Conservation (phyloP, 1,140 invertebrate genomes). For the Oedothorax gibbosus region DNA sequence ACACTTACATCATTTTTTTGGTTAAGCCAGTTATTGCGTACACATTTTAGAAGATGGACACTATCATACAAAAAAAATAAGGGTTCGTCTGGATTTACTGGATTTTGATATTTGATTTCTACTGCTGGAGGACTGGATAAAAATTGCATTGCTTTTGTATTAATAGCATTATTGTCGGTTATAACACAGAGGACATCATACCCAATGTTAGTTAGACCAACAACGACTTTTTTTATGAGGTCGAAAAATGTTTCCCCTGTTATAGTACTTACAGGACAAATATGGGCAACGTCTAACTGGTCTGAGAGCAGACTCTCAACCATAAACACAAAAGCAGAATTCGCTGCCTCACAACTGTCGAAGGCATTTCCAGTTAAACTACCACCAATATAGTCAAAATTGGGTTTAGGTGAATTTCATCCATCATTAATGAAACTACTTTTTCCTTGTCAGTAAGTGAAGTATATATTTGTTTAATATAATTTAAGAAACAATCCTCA, state of each 20-base stretch:
- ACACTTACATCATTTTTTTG: neutral
- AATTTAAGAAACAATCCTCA: neutral
- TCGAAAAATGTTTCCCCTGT: neutral
- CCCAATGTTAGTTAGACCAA: neutral
- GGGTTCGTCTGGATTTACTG: neutral
- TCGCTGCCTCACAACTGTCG: neutral
- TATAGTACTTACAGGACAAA: neutral
- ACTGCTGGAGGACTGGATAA: neutral
- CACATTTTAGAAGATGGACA: neutral
- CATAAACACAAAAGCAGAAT: neutral
- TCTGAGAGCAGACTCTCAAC: neutral
- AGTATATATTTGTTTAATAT: neutral
- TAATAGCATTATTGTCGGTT: neutral
- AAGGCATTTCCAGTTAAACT: neutral
- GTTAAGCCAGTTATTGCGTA: neutral
- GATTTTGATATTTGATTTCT: neutral
- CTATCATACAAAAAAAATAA: neutral
- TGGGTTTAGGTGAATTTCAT: neutral
- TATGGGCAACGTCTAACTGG: neutral
- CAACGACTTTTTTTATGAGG: neutral
- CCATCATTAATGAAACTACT: neutral
- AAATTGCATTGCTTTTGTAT: neutral
- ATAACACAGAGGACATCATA: neutral
- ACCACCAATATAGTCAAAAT: neutral
- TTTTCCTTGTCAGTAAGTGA: neutral